A percentile compares a stretch with the other conserved stretches of the same genome.
phyloP scores from a whole-genome alignment of 2,113 vertebrate species.

The Hippoglossus stenolepis region DNA sequence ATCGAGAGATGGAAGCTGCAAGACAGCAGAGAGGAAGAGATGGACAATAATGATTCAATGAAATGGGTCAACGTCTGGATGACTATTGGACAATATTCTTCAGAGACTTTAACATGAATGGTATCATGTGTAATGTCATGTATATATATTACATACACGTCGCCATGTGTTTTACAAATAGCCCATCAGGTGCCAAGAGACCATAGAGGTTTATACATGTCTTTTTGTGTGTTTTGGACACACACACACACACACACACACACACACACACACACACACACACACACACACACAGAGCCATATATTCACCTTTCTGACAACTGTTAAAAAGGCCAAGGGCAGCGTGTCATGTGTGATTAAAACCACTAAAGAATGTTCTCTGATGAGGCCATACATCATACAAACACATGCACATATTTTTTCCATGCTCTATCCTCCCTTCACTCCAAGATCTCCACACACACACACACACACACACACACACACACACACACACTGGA shows the following conservation, averaged over 20 bases:
- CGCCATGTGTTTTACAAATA: no score
- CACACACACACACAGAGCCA: background rate
- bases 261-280: background rate
- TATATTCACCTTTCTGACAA: slow-evolving; percentile 17
- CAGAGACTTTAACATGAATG: background rate
- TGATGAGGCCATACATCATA: slow-evolving; percentile 11
- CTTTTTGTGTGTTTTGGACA: background rate
- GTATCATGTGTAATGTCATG: background rate
- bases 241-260: no score
- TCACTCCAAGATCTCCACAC: slow-evolving; percentile 11
- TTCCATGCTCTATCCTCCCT: slow-evolving; percentile 4
- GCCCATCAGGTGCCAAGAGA: no score
- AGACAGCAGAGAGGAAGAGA: no score
- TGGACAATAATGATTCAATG: no score
- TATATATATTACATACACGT: background rate
- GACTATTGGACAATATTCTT: background rate
- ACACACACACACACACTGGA: background rate
- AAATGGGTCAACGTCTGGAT: no score
- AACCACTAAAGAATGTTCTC: slow-evolving; percentile 26
- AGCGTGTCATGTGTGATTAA: background rate
- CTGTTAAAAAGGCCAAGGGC: slow-evolving; percentile 36
- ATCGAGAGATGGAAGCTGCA: no score
- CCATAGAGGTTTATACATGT: background rate
- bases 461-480: background rate
- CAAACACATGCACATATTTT: background rate